Evolutionary conservation across 2,797 vertebrate genomes (phyloP), one percentile per base, ranked within the genome.

Genomic region (Hybognathus amarus): DNA sequence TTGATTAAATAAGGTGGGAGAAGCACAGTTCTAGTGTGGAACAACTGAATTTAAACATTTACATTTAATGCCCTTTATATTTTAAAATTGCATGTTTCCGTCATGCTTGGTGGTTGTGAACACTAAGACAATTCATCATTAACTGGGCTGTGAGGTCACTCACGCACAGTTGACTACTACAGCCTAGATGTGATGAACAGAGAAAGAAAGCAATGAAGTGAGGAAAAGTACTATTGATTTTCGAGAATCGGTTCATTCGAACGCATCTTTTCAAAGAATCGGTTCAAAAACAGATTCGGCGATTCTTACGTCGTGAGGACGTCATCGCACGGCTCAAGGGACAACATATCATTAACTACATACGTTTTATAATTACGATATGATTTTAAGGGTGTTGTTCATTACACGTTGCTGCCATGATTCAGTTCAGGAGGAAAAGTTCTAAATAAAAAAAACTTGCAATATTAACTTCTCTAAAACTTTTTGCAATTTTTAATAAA

Each of bases 1-100:
- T 77, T 77, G 52, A 68, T 79, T 68, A 70, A 18, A 50, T 30
- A 59, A 79, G 42, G 42, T 38, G 63, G 22, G 54, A 70, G 42
- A 36, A 17, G 27, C 38, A 78, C 38, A 15, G 18, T 33, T 42
- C n/a, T 45, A 27, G 5, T 22, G 17, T 36, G 15, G 42, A 47
- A 30, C 8, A 3, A 20, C n/a, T 47, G 8, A 9, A 73, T 6
- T 33, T 52, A 22, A 71, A 50, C 27, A 27, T 52, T 73, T 33
- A 33, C 11, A 15, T 50, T 47, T 50, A 40, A 22, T 68, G 13
- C 18, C 24, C 18, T 33, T 13, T n/a, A 3, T 10, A 59, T 56
- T 59, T n/a, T 17, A 66, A 17, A 18, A 13, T n/a, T 15, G 9
- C 15, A 13, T 40, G 27, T 66, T 47, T 78, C 3, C 17, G 2